Conservation (phyloP, 2,888 invertebrate genomes). For the Agrochola lota region DNA sequence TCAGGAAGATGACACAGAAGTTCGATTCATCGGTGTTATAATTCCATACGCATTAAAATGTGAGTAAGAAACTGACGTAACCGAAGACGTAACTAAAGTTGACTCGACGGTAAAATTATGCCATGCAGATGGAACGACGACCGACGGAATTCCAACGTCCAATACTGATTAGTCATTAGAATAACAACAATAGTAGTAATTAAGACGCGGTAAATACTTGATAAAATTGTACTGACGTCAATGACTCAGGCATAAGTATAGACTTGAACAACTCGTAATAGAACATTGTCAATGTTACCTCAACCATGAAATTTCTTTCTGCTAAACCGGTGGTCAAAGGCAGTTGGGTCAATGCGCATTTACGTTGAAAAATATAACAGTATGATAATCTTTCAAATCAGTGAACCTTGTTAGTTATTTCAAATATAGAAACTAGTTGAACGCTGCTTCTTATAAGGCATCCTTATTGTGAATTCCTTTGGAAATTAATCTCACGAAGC, state of each 20-base stretch:
- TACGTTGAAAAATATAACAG: slow-evolving; percentile 8
- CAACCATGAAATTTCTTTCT: slow-evolving; percentile 59
- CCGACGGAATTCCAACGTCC: slow-evolving; percentile 44
- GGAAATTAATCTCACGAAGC: slow-evolving; percentile 20
- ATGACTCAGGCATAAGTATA: slow-evolving; percentile 55
- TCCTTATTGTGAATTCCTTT: slow-evolving; percentile 3
- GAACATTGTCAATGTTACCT: slow-evolving; percentile 55
- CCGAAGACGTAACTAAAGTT: slow-evolving; percentile 30
- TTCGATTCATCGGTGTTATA: slow-evolving; percentile 33
- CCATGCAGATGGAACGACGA: slow-evolving; percentile 19
- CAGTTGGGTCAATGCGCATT: slow-evolving; percentile 35
- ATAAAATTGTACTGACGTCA: slow-evolving; percentile 63
- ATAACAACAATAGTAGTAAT: slow-evolving; percentile 62
- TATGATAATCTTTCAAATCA: slow-evolving; percentile 31
- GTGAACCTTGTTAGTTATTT: slow-evolving; percentile 29
- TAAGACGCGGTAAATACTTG: slow-evolving; percentile 54
- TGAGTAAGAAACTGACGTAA: slow-evolving; percentile 63
- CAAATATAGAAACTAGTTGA: neutral
- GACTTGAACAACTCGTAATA: slow-evolving; percentile 43
- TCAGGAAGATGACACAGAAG: slow-evolving; percentile 39
- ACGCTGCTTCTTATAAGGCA: slow-evolving; percentile 27
- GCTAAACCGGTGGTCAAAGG: slow-evolving; percentile 41
- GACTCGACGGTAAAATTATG: slow-evolving; percentile 30
- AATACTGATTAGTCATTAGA: slow-evolving; percentile 60
- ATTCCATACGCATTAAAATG: slow-evolving; percentile 38